Evolutionary conservation across 2,797 vertebrate species (phyloP).

Genomic region (Pseudochromis fuscus): DNA sequence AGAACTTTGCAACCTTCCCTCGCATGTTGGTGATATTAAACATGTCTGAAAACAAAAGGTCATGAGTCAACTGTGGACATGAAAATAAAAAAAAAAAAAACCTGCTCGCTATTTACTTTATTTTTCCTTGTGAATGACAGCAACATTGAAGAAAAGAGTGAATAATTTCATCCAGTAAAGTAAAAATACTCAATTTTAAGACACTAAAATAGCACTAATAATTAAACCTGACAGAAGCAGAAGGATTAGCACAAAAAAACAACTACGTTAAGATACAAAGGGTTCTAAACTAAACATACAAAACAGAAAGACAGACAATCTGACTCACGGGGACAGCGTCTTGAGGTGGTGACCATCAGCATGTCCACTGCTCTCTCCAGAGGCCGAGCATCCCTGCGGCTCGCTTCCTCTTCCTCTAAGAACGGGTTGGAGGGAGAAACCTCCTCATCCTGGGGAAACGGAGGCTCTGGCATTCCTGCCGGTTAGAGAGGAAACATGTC

Average conservation of each 20-base stretch:
- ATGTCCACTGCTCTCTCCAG: conserved; percentile 93
- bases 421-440: conserved; percentile 97
- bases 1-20: conserved; percentile 96
- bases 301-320: not conserved
- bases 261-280: not conserved
- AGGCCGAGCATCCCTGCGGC: conserved; percentile 90
- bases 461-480: conserved; percentile 93
- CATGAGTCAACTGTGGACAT: conserved; percentile 14
- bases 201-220: not conserved
- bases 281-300: not conserved
- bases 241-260: not conserved
- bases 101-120: not conserved
- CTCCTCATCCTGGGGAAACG: conserved; percentile 92
- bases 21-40: conserved; percentile 96
- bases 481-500: conserved; percentile 2
- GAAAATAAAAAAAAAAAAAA: not conserved
- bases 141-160: no score
- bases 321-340: conserved; percentile 92
- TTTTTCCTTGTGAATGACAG: not conserved
- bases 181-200: not conserved
- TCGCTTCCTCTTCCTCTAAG: conserved; percentile 93
- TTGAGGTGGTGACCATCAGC: conserved; percentile 94
- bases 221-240: not conserved
- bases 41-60: conserved; percentile 84
- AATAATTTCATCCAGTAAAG: no score